These are phyloP conservation scores for Sebastiscus tertius DNA, from an alignment of 2,797 vertebrate species.

Conservation along the genomic window DNA sequence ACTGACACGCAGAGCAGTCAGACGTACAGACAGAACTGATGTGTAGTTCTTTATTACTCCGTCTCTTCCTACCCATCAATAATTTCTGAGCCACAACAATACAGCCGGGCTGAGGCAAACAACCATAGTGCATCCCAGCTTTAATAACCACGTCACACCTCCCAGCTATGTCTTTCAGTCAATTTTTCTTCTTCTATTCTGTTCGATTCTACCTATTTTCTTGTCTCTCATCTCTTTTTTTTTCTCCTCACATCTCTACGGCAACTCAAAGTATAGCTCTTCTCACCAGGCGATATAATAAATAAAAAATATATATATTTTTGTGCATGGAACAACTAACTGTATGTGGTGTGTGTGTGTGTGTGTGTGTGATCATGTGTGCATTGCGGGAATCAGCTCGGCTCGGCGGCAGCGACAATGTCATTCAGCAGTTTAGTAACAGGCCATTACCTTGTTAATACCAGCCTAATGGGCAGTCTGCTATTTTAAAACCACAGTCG, in stretches of 20 bases:
- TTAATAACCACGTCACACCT: constrained; percentile 75
- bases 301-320: background rate
- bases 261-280: constrained; percentile 14
- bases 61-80: constrained; percentile 70
- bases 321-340: background rate
- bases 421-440: constrained; percentile 86
- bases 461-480: constrained; percentile 83
- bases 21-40: constrained; percentile 42
- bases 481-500: constrained; percentile 85
- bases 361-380: constrained; percentile 30
- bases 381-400: constrained; percentile 40
- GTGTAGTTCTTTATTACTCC: constrained; percentile 67
- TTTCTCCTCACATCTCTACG: constrained; percentile 6
- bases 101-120: constrained; percentile 61
- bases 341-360: background rate
- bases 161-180: constrained; percentile 57
- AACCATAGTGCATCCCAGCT: constrained; percentile 61
- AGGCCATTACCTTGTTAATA: constrained; percentile 89
- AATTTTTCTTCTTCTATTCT: constrained; percentile 35
- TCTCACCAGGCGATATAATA: background rate
- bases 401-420: constrained; percentile 69
- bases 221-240: constrained; percentile 27
- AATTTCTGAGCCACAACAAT: constrained; percentile 71
- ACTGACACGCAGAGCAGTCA: constrained; percentile 32
- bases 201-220: constrained; percentile 35